Base-by-base conservation (phyloP, 1,140 invertebrate genomes). In the Ceratitis capitata region DNA sequence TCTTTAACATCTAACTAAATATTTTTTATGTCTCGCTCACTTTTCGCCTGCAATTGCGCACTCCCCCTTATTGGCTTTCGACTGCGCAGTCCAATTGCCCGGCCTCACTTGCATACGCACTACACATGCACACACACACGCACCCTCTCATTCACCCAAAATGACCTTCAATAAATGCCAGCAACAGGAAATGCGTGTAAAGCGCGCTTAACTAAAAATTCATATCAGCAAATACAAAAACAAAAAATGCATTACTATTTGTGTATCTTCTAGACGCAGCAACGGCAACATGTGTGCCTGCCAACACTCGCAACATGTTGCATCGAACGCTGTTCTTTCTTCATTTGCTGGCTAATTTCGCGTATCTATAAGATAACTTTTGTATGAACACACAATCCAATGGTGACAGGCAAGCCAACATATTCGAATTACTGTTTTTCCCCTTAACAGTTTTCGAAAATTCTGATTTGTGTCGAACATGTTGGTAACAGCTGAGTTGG, bases 101-200 rank as follows among this genome's bases (percentile, higher is more conserved):
- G n/a, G 26, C 29, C 4, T 16, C n/a, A 53, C 2, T 0, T 4
- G 14, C 16, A 35, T 4, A 16, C 32, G 16, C 16, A 19, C 14
- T 1, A 69, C 61, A 39, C 35, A n/a, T 16, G 10, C 26, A 10
- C 26, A 32, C 58, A 29, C 32, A 3, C 3, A 69, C 35, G n/a
- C 39, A 78, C 39, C 29, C 56, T 16, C 56, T 78, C 69, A n/a
- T 78, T 47, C 39, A 78, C 19, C 69, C 39, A 78, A 78, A 78
- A 78, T 78, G 69, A 78, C 69, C 69, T 78, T 78, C 69, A 78
- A 78, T 78, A 78, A 47, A 35, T 78, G 69, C 39, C 69, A 78
- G 42, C 69, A 78, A 78, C 42, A 78, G 69, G 42, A 78, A 78
- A 78, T 78, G 69, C 69, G 69, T 78, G 69, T 39, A 42, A 45